Percentiles rank a stretch among this genome's conserved stretches.
Evolutionary conservation across 1,140 invertebrate genomes (phyloP).

Genomic region (Eriocheir sinensis): DNA sequence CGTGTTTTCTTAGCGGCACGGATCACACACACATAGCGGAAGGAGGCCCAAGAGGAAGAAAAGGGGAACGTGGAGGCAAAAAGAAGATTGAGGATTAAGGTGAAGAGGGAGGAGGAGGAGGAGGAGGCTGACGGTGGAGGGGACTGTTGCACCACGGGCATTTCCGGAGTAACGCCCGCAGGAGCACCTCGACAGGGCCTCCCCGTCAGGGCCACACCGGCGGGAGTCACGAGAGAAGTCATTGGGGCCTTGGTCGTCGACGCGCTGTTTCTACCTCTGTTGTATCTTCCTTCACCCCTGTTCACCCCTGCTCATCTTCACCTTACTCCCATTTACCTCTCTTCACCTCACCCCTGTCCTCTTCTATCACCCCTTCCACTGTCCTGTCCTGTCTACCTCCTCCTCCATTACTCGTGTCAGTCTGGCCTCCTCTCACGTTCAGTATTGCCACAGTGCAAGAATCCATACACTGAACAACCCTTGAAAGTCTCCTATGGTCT

Average conservation of each 20-base stretch:
- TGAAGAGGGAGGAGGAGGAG: not conserved
- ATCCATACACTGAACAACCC: no score
- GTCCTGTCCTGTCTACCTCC: no score
- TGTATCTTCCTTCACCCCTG: no score
- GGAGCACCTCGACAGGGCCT: slow-evolving; percentile 38
- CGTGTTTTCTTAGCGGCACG: not conserved
- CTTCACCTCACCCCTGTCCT: no score
- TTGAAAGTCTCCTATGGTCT: no score
- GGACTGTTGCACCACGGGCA: slow-evolving; percentile 50
- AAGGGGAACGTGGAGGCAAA: not conserved
- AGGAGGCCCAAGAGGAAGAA: not conserved
- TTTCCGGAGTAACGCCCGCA: slow-evolving; percentile 63
- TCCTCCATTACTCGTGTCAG: no score
- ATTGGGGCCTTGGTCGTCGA: not conserved
- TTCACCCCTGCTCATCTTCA: no score
- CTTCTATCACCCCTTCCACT: no score
- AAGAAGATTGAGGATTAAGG: not conserved
- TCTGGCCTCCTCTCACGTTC: no score
- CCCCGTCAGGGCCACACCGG: slow-evolving; percentile 31
- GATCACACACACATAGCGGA: not conserved
- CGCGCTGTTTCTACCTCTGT: not conserved
- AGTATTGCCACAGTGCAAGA: no score
- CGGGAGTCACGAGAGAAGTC: not conserved
- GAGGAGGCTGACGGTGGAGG: not conserved
- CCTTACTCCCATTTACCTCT: no score